Conservation (phyloP, 2,888 invertebrate genomes). For the Tortrix viridana region DNA sequence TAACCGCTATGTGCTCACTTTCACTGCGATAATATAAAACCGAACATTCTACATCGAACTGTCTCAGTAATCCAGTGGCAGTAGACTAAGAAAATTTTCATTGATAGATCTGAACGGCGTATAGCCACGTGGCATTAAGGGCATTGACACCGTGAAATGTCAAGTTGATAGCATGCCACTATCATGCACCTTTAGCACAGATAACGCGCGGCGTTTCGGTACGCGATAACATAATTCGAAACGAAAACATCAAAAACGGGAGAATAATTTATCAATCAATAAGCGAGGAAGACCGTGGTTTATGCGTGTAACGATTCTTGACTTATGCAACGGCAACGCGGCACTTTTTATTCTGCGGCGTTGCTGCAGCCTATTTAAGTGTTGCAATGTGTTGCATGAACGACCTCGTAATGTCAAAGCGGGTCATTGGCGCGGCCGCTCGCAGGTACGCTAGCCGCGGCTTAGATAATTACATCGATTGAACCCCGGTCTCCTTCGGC, state of each 20-base stretch:
- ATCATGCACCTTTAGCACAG: constrained; percentile 64
- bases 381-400: constrained; percentile 79
- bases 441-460: constrained; percentile 54
- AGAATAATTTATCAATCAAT: constrained; percentile 43
- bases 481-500: constrained; percentile 76
- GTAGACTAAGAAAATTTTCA: constrained; percentile 40
- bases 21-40: constrained; percentile 57
- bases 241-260: constrained; percentile 45
- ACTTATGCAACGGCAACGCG: constrained; percentile 63
- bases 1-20: constrained; percentile 55
- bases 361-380: constrained; percentile 66
- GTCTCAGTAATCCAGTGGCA: constrained; percentile 33
- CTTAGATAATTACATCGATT: constrained; percentile 78
- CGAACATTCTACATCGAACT: constrained; percentile 42
- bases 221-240: constrained; percentile 59
- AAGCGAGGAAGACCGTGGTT: constrained; percentile 41
- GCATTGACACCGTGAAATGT: constrained; percentile 69
- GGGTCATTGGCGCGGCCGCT: constrained; percentile 78
- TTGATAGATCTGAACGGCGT: constrained; percentile 54
- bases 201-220: constrained; percentile 60
- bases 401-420: constrained; percentile 76
- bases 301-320: constrained; percentile 50
- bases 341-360: constrained; percentile 58
- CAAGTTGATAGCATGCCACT: constrained; percentile 65
- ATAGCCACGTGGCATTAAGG: constrained; percentile 72